Base-by-base conservation (phyloP, 2,888 invertebrate genomes). In the Stictocephala bisonia region DNA sequence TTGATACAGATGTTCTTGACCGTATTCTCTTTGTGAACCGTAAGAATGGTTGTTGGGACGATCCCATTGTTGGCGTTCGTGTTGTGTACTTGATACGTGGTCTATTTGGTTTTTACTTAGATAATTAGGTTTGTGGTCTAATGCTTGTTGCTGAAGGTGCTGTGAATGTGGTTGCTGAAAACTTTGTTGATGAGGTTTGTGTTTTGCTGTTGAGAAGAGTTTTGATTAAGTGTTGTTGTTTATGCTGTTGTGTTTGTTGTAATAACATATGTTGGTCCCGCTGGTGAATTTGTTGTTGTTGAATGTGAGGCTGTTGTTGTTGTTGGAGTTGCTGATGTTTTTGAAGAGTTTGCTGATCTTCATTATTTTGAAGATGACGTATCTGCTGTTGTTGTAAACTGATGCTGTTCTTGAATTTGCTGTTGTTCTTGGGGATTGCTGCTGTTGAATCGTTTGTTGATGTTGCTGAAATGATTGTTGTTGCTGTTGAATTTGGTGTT, bases 191-290 rank as follows among this genome's bases (percentile, higher is more conserved):
- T 80, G 87, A 85, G 85, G 44, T 86, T 86, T 78, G 90, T 90
- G 81, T 89, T 87, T 26, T 90, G 85, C 29, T 89, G 85, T 78
- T 90, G 89, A 77, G 89, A 88, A 60, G 87, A 87, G 20, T 85
- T 83, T 66, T 83, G n/a, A n/a, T n/a, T 22, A 82, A 76, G 66
- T 74, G 73, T 69, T 76, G 77, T 53, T 76, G 75, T 7, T 76
- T 69, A 48, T 75, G 76, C 35, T 77, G 72, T 24, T 75, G 75
- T 41, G 77, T 77, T 22, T 76, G 77, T 58, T 78, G 79, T 31
- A 76, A 64, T 24, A 75, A 73, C 44, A 44, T n/a, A 41, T 76
- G 76, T 18, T 77, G 77, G 22, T 78, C 79, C 35, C 76, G 76
- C 22, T 74, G 74, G n/a, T 73, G 77, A 22, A 60, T 73, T 35